A percentile compares a stretch with the other conserved stretches of the same genome.
phyloP scores from a whole-genome alignment of 2,888 invertebrate species.

The Drosophila stalkeri region DNA sequence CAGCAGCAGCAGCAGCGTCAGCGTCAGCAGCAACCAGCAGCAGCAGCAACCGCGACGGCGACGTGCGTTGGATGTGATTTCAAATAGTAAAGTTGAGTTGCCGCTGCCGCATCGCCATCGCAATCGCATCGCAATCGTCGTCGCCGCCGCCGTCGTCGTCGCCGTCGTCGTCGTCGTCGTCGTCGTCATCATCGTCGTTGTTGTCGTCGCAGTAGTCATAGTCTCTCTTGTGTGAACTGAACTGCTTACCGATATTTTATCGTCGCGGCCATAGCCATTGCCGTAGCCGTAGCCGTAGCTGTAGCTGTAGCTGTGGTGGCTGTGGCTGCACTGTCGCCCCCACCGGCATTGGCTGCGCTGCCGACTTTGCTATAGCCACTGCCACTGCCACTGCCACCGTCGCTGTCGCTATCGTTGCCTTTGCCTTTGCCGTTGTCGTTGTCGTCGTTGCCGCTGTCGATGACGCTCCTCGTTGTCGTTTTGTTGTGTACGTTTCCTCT shows the following conservation, averaged over 20 bases:
- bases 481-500: slow-evolving; percentile 34
- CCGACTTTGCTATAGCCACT: slow-evolving; percentile 18
- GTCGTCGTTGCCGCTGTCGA: slow-evolving; percentile 27
- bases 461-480: slow-evolving; percentile 27
- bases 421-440: slow-evolving; percentile 24
- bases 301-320: slow-evolving; percentile 38
- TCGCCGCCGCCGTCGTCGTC: slow-evolving; percentile 36
- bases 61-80: slow-evolving; percentile 67
- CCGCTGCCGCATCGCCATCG: slow-evolving; percentile 78
- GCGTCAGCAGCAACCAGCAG: slow-evolving; percentile 24
- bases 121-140: slow-evolving; percentile 69
- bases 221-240: slow-evolving; percentile 28
- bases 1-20: slow-evolving; percentile 8
- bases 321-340: slow-evolving; percentile 48
- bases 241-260: slow-evolving; percentile 48
- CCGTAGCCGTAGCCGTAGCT: slow-evolving; percentile 14
- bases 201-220: not conserved
- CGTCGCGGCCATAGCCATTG: slow-evolving; percentile 18
- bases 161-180: slow-evolving; percentile 24
- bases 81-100: slow-evolving; percentile 75
- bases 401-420: slow-evolving; percentile 21
- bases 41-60: slow-evolving; percentile 55
- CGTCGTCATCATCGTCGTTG: slow-evolving; percentile 11
- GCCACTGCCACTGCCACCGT: slow-evolving; percentile 16
- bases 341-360: slow-evolving; percentile 30